phyloP scores from a whole-genome alignment of 2,797 vertebrate genomes.

The Tenualosa ilisha region DNA sequence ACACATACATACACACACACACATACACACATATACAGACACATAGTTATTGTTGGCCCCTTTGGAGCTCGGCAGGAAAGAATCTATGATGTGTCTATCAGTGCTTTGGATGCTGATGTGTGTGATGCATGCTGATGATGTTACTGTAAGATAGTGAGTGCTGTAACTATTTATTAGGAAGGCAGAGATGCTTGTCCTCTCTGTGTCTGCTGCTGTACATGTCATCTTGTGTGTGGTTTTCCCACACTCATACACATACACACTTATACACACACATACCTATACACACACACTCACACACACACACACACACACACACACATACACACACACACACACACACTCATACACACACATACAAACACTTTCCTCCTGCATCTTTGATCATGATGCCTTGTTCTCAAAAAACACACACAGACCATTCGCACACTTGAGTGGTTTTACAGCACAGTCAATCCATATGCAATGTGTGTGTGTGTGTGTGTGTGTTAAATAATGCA shows the following conservation, averaged over 20 bases:
- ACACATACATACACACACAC: background rate
- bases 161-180: background rate
- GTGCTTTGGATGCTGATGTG: background rate
- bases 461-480: background rate
- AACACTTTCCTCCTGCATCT: background rate
- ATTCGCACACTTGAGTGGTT: background rate
- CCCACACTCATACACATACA: background rate
- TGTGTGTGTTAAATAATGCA: background rate
- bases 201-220: background rate
- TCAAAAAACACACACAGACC: background rate
- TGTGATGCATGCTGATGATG: background rate
- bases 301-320: background rate
- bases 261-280: background rate
- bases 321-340: background rate
- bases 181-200: background rate
- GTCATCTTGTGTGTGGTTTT: background rate
- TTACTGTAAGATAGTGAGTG: background rate
- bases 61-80: background rate
- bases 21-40: too few relatives aligned
- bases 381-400: background rate
- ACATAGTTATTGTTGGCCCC: background rate
- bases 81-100: background rate
- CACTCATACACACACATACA: background rate
- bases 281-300: background rate
- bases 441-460: background rate